Percentiles rank a stretch among this genome's conserved stretches.
These are phyloP conservation scores for Pituophis catenifer DNA, from an alignment of 2,113 vertebrate species.

Conservation along the genomic window DNA sequence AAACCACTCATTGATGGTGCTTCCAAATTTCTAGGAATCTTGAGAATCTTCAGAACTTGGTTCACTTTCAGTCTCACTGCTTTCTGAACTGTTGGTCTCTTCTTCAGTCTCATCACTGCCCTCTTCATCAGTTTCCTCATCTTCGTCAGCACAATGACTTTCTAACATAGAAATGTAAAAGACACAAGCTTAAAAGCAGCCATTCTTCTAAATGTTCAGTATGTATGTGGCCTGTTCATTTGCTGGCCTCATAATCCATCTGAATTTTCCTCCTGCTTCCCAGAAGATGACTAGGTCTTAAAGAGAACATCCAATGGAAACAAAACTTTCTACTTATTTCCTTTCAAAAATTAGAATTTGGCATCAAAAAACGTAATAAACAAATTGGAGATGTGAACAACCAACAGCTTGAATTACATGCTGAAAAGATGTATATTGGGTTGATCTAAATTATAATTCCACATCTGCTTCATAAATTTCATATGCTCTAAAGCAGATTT, in stretches of 20 bases:
- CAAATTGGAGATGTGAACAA: not conserved
- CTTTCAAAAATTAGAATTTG: not conserved
- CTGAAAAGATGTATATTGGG: not conserved
- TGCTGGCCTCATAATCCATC: not conserved
- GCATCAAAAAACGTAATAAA: not conserved
- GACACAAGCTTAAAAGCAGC: constrained; percentile 27
- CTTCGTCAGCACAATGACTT: constrained; percentile 25
- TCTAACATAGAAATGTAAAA: constrained; percentile 64
- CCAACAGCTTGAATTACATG: not conserved
- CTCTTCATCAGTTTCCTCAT: constrained; percentile 48
- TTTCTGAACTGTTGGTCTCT: constrained; percentile 31
- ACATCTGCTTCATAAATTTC: not conserved
- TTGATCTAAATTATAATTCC: not conserved
- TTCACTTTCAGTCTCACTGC: constrained; percentile 30
- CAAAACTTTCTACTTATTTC: not conserved
- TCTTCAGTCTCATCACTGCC: constrained; percentile 45
- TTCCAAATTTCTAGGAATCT: constrained; percentile 19
- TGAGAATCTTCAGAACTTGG: constrained; percentile 49
- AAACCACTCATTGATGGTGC: not conserved
- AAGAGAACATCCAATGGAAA: not conserved
- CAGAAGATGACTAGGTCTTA: not conserved
- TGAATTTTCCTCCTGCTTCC: not conserved
- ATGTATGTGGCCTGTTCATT: not conserved
- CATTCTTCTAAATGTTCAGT: not conserved
- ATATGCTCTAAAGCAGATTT: not conserved